phyloP scores from a whole-genome alignment of 2,797 vertebrate genomes.

The Spinibarbus caldwelli region DNA sequence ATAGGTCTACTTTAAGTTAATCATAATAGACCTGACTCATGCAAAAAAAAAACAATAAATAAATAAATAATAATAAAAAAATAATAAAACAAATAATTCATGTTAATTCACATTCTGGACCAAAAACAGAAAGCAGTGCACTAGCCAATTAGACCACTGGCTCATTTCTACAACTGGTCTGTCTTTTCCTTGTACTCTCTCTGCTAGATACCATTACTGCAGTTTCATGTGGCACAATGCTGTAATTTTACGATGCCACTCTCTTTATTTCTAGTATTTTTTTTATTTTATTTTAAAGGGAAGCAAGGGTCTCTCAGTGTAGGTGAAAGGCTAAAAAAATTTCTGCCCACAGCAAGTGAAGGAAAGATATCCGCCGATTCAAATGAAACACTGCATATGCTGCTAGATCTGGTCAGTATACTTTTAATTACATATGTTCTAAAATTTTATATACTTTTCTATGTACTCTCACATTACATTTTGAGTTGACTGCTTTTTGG shows the following conservation, averaged over 20 bases:
- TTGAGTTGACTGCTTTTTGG: not conserved
- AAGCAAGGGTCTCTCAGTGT: conserved; percentile 66
- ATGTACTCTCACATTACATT: not conserved
- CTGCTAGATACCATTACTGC: not conserved
- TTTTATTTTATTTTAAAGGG: conserved; percentile 53
- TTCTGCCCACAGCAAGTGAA: conserved; percentile 76
- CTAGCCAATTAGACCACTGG: not conserved
- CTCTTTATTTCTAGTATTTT: not conserved
- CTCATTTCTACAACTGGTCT: not conserved
- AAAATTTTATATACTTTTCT: not conserved
- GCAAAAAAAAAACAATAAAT: not conserved
- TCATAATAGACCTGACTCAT: not conserved
- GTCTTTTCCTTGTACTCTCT: not conserved
- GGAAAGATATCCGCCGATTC: conserved; percentile 73
- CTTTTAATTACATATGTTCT: not conserved
- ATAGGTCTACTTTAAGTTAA: not conserved
- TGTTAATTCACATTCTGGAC: not conserved
- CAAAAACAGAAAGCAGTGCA: not conserved
- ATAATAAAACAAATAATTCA: too few species aligned
- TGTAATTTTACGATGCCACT: not conserved
- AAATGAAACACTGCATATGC: conserved; percentile 76
- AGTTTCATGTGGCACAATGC: not conserved
- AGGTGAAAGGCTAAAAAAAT: conserved; percentile 74
- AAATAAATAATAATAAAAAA: not conserved
- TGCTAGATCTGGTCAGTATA: conserved; percentile 84